phyloP scores from a whole-genome alignment of 1,140 invertebrate species.

The Drosophila nigrodunni region DNA sequence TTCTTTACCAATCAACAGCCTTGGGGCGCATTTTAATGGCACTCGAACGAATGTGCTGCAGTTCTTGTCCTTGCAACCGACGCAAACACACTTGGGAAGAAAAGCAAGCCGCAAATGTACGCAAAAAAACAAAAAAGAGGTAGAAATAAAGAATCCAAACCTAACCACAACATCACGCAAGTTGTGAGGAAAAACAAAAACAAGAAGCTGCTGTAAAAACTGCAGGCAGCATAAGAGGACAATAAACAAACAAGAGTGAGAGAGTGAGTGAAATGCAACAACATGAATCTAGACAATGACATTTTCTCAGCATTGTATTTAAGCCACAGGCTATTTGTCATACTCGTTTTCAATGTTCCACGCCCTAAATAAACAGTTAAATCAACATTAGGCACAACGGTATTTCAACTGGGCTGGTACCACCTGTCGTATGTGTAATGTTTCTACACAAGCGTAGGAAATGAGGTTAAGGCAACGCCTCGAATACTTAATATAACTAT shows the following conservation, averaged over 20 bases:
- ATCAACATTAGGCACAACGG: constrained; percentile 7
- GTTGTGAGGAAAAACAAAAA: constrained; percentile 46
- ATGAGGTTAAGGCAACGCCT: constrained; percentile 34
- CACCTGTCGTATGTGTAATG: constrained; percentile 48
- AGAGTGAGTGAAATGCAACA: constrained; percentile 26
- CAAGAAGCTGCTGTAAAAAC: constrained; percentile 35
- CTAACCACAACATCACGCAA: constrained; percentile 46
- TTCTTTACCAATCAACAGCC: constrained; percentile 51
- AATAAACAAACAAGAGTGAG: constrained; percentile 30
- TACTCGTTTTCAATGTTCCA: constrained; percentile 42
- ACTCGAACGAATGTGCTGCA: constrained; percentile 46
- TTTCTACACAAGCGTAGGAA: constrained; percentile 19
- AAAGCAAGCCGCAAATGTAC: constrained; percentile 20
- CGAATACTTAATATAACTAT: constrained; percentile 4
- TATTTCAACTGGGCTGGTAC: constrained; percentile 3
- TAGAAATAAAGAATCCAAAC: constrained; percentile 12
- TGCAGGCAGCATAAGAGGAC: constrained; percentile 29
- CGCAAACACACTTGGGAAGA: constrained; percentile 1
- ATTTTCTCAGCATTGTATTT: constrained; percentile 57
- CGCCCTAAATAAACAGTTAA: constrained; percentile 42
- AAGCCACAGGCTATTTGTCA: constrained; percentile 54
- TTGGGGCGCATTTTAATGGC: constrained; percentile 53
- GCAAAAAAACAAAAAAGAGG: constrained; percentile 8
- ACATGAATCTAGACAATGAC: constrained; percentile 54
- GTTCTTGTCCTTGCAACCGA: constrained; percentile 36